Evolutionary conservation across 2,797 vertebrate genomes (phyloP).

Genomic region (Gila robusta): DNA sequence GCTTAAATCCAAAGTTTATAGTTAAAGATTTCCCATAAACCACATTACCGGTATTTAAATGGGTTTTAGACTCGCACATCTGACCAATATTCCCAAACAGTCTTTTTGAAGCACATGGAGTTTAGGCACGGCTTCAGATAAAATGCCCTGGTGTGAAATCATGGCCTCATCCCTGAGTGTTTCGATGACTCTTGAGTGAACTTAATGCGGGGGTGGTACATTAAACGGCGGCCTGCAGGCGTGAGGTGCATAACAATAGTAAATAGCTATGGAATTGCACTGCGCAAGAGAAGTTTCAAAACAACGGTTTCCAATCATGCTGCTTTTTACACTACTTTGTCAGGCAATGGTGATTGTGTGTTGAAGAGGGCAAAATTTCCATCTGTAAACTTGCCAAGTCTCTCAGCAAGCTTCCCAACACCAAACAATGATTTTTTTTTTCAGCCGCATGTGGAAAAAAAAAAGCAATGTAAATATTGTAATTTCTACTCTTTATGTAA

Average conservation of each 20-base stretch:
- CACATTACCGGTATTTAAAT: not conserved
- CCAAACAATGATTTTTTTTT: conserved; percentile 70
- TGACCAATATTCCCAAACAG: not conserved
- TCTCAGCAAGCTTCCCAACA: conserved; percentile 62
- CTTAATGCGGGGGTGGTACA: not conserved
- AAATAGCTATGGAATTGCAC: not conserved
- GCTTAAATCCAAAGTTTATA: not conserved
- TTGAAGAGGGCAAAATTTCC: not conserved
- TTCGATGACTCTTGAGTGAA: not conserved
- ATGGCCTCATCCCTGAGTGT: not conserved
- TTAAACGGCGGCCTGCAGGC: not conserved
- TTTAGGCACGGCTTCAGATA: not conserved
- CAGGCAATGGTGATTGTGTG: conserved; percentile 38
- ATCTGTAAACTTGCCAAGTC: conserved; percentile 24
- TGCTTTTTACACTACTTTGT: conserved; percentile 59
- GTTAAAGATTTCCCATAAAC: not conserved
- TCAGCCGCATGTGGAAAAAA: conserved; percentile 81
- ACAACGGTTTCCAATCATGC: conserved; percentile 57
- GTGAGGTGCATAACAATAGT: conserved; percentile 56
- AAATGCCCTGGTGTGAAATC: not conserved
- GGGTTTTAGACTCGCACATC: not conserved
- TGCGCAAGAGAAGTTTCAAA: conserved; percentile 28
- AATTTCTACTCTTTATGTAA: conserved; percentile 81
- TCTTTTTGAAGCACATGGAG: not conserved
- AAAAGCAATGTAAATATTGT: conserved; percentile 80